phyloP scores from a whole-genome alignment of 1,140 invertebrate species.

The Aporrectodea caliginosa region DNA sequence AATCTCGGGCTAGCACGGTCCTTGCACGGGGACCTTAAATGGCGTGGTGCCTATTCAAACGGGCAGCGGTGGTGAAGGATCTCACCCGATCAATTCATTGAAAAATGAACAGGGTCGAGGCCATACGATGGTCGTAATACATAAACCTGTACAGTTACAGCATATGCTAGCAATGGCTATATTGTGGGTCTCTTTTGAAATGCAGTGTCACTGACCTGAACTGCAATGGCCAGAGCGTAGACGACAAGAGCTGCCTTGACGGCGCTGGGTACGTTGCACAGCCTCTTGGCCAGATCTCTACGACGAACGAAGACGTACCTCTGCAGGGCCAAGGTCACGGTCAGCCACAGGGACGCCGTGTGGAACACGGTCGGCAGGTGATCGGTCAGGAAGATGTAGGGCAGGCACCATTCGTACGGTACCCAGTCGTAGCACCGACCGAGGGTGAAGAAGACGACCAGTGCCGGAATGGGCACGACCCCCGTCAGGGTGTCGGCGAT shows the following conservation, averaged over 20 bases:
- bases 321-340: not conserved
- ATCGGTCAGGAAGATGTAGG: not conserved
- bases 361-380: not conserved
- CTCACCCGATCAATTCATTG: no score
- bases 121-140: no score
- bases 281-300: not conserved
- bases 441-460: not conserved
- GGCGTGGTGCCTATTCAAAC: no score
- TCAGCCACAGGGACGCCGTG: not conserved
- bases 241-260: not conserved
- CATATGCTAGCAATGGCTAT: not conserved
- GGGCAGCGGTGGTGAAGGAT: no score
- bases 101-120: no score
- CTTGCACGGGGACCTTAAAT: no score
- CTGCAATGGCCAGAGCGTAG: not conserved
- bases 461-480: slow-evolving; percentile 69
- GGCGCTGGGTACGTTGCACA: not conserved
- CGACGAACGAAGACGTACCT: not conserved
- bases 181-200: not conserved
- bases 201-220: not conserved
- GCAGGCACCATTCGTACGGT: not conserved
- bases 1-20: no score
- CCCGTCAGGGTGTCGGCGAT: slow-evolving; percentile 83
- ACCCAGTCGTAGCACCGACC: not conserved
- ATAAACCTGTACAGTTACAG: no score